These are phyloP conservation scores for Eolophus roseicapilla DNA, from an alignment of 2,113 vertebrate genomes.

Conservation along the genomic window DNA sequence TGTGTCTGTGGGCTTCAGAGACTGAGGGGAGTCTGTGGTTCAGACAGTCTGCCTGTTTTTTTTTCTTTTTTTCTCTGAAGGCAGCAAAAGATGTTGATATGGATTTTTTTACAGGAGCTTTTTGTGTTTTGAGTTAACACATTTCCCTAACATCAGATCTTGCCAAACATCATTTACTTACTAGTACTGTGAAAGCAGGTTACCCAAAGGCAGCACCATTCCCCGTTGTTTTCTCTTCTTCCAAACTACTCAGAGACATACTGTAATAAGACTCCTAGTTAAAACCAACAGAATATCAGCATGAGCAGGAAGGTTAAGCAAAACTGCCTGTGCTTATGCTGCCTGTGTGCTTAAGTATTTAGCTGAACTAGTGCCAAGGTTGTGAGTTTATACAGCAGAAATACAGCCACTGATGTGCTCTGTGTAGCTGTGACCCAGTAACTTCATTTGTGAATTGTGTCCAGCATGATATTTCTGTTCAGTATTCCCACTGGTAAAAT, in stretches of 20 bases:
- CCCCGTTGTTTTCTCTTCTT: neutral
- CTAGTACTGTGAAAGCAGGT: slow-evolving; percentile 14
- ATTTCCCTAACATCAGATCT: neutral
- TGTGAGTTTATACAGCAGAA: slow-evolving; percentile 8
- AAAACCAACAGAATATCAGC: neutral
- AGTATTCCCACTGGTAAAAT: neutral
- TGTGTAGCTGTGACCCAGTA: neutral
- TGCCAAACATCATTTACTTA: slow-evolving; percentile 25
- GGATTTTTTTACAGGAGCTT: slow-evolving; percentile 38
- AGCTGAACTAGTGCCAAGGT: neutral
- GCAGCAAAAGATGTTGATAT: slow-evolving; percentile 61
- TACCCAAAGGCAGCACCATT: neutral
- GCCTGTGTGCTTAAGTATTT: neutral
- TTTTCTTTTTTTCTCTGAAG: slow-evolving; percentile 5
- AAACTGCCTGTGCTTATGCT: neutral
- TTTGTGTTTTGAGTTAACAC: slow-evolving; percentile 45
- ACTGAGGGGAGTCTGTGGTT: slow-evolving; percentile 71
- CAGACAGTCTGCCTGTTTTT: slow-evolving; percentile 57
- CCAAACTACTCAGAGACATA: neutral
- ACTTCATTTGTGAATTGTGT: neutral
- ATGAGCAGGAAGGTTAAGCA: neutral
- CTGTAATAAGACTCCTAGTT: neutral
- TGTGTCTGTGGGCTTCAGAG: slow-evolving; percentile 62
- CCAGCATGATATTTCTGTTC: neutral
- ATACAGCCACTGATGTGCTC: neutral